phyloP scores from a whole-genome alignment of 2,113 vertebrate species.

The Geococcyx californianus region DNA sequence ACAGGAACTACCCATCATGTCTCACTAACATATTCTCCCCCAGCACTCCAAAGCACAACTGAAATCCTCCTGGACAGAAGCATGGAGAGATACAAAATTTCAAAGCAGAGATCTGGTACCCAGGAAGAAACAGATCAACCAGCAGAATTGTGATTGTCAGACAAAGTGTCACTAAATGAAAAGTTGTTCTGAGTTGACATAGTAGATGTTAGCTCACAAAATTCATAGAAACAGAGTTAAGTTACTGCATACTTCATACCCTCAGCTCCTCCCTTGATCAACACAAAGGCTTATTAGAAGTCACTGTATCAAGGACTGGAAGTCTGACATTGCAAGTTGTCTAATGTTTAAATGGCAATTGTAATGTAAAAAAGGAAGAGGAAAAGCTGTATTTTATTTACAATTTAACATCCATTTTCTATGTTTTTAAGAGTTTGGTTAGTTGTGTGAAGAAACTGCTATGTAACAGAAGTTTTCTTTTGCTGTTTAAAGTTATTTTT shows the following conservation, averaged over 20 bases:
- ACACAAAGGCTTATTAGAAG: neutral
- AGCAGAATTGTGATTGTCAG: neutral
- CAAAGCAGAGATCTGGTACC: neutral
- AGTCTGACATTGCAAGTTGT: neutral
- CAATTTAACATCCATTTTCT: neutral
- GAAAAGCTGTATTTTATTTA: neutral
- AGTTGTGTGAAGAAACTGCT: neutral
- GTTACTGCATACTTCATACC: neutral
- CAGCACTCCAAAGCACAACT: neutral
- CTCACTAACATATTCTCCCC: neutral
- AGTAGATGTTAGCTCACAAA: neutral
- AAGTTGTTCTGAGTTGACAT: neutral
- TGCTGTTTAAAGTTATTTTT: neutral
- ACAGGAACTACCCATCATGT: neutral
- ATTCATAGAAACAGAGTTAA: neutral
- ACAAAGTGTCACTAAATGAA: neutral
- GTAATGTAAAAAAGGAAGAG: neutral
- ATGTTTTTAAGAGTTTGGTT: neutral
- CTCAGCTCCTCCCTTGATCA: neutral
- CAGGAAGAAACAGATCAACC: neutral
- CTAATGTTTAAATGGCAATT: neutral
- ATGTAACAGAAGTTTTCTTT: fast-evolving
- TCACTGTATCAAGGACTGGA: neutral
- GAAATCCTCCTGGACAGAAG: neutral
- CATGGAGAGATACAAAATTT: neutral